phyloP scores from a whole-genome alignment of 2,888 invertebrate genomes.

The Cephonodes hylas region DNA sequence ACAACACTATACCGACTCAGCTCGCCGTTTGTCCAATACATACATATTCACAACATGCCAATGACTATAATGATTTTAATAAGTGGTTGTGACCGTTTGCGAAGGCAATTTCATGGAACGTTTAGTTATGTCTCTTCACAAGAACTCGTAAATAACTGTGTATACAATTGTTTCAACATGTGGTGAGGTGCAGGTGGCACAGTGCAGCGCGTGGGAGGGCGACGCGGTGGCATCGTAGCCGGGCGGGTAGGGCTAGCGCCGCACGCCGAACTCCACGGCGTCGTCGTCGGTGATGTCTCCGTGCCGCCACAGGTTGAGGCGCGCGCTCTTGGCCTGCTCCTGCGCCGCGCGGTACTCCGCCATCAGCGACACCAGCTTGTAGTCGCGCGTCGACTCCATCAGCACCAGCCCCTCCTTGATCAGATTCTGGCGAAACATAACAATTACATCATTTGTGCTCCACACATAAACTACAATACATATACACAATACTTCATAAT shows the following conservation, averaged over 20 bases:
- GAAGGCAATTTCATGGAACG: slow-evolving; percentile 8
- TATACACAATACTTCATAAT: neutral
- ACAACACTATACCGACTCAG: neutral
- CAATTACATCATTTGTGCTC: neutral
- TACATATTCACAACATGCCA: slow-evolving; percentile 13
- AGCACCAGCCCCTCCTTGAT: slow-evolving; percentile 92
- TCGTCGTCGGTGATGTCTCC: slow-evolving; percentile 99
- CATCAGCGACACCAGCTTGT: slow-evolving; percentile 88
- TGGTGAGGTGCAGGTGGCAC: slow-evolving; percentile 54
- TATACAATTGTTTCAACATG: slow-evolving; percentile 47
- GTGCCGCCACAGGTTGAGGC: slow-evolving; percentile 97
- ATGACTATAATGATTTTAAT: neutral
- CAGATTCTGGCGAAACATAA: slow-evolving; percentile 80
- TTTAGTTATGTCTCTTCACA: slow-evolving; percentile 32
- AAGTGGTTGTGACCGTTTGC: slow-evolving; percentile 1
- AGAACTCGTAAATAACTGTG: slow-evolving; percentile 46
- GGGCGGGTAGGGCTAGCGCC: slow-evolving; percentile 58
- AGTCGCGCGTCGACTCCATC: slow-evolving; percentile 90
- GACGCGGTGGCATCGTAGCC: slow-evolving; percentile 42
- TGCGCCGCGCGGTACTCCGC: slow-evolving; percentile 92
- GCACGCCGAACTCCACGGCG: slow-evolving; percentile 81
- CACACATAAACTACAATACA: neutral
- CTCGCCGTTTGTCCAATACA: neutral
- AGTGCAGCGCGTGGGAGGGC: slow-evolving; percentile 41
- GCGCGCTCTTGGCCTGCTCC: slow-evolving; percentile 91